Evolutionary conservation across 2,888 invertebrate genomes (phyloP).

Genomic region (Cosmia trapezina): DNA sequence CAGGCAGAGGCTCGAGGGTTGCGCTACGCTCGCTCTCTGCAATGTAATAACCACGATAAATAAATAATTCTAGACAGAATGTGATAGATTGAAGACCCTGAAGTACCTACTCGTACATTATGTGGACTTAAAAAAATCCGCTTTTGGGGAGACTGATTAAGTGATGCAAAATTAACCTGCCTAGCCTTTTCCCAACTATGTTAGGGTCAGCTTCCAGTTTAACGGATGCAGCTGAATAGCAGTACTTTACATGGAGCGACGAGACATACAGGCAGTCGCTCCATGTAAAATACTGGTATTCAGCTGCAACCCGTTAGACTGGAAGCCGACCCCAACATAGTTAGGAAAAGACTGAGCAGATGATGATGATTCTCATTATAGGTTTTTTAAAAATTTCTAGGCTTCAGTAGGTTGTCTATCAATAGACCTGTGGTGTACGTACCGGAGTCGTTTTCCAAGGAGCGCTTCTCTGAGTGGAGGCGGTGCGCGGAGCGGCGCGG

Average conservation of each 20-base stretch:
- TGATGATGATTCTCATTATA: too few relatives aligned
- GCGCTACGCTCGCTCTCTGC: conserved; percentile 95
- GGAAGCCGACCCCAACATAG: too few relatives aligned
- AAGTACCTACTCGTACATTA: not conserved
- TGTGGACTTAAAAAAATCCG: not conserved
- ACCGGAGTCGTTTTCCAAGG: conserved; percentile 97
- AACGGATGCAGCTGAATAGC: too few relatives aligned
- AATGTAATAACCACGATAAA: conserved; percentile 22
- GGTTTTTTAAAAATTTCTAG: not conserved
- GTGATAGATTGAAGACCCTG: not conserved
- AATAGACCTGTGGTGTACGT: conserved; percentile 37
- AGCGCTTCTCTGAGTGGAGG: conserved; percentile 92
- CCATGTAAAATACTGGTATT: too few relatives aligned
- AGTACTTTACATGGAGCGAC: too few relatives aligned
- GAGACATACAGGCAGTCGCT: too few relatives aligned
- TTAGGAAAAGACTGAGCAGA: too few relatives aligned
- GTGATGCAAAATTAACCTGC: not conserved
- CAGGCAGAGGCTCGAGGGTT: conserved; percentile 93
- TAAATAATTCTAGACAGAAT: not conserved
- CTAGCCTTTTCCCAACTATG: too few relatives aligned
- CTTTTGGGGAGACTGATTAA: not conserved
- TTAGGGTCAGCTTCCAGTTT: too few relatives aligned
- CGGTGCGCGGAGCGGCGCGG: conserved; percentile 91
- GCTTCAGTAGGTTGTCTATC: not conserved
- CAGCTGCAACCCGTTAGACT: too few relatives aligned